Evolutionary conservation across 2,888 invertebrate species (phyloP), one percentile per base, ranked within the genome.

Genomic region (Eugnorisma glareosa): DNA sequence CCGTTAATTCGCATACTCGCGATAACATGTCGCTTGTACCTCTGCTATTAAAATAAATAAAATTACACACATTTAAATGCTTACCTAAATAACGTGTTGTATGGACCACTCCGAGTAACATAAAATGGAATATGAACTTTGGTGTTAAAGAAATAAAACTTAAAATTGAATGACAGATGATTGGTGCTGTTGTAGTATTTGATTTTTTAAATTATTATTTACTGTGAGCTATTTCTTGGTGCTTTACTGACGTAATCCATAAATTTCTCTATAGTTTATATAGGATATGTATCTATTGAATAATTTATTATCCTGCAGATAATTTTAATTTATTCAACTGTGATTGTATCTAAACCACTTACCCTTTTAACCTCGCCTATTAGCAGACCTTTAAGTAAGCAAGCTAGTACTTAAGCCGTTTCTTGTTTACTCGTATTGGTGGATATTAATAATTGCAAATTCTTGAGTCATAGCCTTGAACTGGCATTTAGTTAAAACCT

Each of bases 1-100:
- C 93, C 93, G 95, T 96, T 94, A 95, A 96, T 96, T 95, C 94
- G 93, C 93, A 89, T 92, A 89, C 92, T 91, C 89, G 93, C 91
- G 95, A 96, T 95, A 95, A 92, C 91, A 90, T 90, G 91, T 91
- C 90, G 88, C 89, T 84, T 89, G 89, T 86, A 89, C 83, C 87
- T 90, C 83, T 82, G 86, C 91, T 91, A 90, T 88, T 91, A 90
- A 91, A 90, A 92, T 91, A 91, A 92, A 93, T 92, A 90, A 91
- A 92, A 91, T 92, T 90, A 91, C 89, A 88, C 88, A 86, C 86
- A 87, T 88, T 90, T 90, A 91, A 91, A 89, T 90, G 79, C 79
- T 86, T 81, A 82, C 76, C 82, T 88, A 85, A 86, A 88, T 88
- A 88, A 88, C 74, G 48, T 71, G 72, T 73, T 82, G 79, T 73